Evolutionary conservation across 1,140 invertebrate genomes (phyloP).

Genomic region (Sweltsa coloradensis): DNA sequence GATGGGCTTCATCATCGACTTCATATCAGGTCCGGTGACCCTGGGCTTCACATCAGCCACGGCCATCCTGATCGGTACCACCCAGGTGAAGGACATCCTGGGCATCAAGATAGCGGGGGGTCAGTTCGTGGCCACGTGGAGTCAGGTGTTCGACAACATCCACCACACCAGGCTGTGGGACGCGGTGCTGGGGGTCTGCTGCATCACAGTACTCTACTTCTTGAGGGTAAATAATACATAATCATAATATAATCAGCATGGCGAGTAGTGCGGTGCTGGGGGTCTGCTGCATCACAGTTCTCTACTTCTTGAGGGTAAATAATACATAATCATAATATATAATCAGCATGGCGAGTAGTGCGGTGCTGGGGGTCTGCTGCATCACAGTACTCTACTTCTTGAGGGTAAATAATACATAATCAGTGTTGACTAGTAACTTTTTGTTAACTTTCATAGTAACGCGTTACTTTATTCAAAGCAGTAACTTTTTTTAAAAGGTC

Average conservation of each 20-base stretch:
- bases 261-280: constrained; percentile 53
- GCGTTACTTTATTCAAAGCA: not conserved
- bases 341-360: constrained; percentile 50
- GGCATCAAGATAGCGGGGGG: constrained; percentile 50
- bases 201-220: constrained; percentile 50
- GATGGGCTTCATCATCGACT: constrained; percentile 81
- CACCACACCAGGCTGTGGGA: constrained; percentile 52
- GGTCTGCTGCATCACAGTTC: constrained; percentile 47
- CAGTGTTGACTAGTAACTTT: too few species aligned
- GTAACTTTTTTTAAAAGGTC: too few species aligned
- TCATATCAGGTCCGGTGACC: constrained; percentile 84
- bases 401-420: constrained; percentile 49
- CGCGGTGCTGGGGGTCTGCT: constrained; percentile 46
- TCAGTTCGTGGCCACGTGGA: constrained; percentile 50
- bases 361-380: constrained; percentile 48
- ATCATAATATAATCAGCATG: too few species aligned
- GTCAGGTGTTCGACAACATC: constrained; percentile 49
- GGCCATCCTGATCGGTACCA: constrained; percentile 75
- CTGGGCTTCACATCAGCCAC: constrained; percentile 83
- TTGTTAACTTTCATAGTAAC: constrained; percentile 1
- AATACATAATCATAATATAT: too few species aligned
- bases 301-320: constrained; percentile 53
- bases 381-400: constrained; percentile 52
- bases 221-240: constrained; percentile 52
- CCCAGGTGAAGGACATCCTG: constrained; percentile 70